A percentile compares a stretch with the other conserved stretches of the same genome.
phyloP scores from a whole-genome alignment of 2,113 vertebrate species.

The Muscicapa adusta region DNA sequence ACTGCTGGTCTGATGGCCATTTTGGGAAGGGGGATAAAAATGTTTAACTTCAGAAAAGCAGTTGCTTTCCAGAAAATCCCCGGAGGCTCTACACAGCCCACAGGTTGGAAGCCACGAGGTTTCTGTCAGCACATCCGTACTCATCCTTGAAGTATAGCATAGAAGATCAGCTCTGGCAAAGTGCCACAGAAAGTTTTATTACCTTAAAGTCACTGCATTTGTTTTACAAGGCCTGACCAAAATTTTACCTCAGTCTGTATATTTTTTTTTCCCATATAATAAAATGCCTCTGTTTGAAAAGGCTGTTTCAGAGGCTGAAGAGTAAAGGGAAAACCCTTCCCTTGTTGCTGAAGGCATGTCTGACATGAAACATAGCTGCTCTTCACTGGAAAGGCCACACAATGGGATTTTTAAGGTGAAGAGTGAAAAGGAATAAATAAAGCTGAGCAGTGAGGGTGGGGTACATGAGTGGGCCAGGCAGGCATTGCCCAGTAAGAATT shows the following conservation, averaged over 20 bases:
- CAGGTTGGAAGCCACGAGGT: neutral
- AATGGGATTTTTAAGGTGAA: neutral
- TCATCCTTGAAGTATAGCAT: neutral
- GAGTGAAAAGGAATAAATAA: neutral
- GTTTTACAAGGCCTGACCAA: neutral
- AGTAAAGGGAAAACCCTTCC: neutral
- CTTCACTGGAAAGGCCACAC: accelerated
- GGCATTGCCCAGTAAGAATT: neutral
- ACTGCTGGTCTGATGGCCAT: neutral
- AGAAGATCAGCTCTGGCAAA: neutral
- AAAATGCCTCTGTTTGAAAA: neutral
- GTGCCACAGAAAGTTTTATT: neutral
- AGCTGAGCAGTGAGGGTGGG: neutral
- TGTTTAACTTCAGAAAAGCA: neutral
- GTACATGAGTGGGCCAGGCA: neutral
- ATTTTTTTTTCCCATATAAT: neutral
- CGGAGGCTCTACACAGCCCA: accelerated
- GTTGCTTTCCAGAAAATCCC: neutral
- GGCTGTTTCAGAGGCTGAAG: neutral
- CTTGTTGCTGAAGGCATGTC: neutral
- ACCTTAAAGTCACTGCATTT: neutral
- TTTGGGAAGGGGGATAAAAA: neutral
- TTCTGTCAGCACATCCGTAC: neutral
- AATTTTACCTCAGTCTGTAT: neutral
- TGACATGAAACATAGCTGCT: neutral